Base-by-base conservation (phyloP, 1,140 invertebrate species). In the Patella vulgata region DNA sequence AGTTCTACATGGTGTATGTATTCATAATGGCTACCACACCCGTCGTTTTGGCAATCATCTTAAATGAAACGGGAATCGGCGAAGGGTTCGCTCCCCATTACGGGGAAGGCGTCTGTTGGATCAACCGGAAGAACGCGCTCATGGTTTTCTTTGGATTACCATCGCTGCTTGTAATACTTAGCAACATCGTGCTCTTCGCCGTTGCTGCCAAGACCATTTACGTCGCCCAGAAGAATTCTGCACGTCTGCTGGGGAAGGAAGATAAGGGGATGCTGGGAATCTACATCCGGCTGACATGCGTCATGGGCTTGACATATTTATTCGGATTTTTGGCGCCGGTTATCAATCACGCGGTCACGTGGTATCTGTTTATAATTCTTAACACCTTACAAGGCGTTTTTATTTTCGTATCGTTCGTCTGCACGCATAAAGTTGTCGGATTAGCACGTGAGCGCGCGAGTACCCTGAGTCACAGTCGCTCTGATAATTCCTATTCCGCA, bases 241-340 rank as follows among this genome's bases (percentile, higher is more conserved):
- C 64, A 5, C 55, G 46, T 14, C 59, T 52, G 3, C 43, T 60
- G 12, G 62, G 52, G 21, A 65, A 60, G 21, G 54, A 63, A 12
- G 48, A 62, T 28, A 44, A 53, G 5, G 30, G 52, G 62, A 69
- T 33, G 68, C 84, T 75, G 74, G 77, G 64, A 25, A 81, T 89
- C 28, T 89, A 88, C 74, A 69, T 87, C 17, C 80, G 87, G 25
- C 73, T 89, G 48, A 73, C 79, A 2, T 40, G 74, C 0, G 71
- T 82, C 21, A 74, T 82, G 68, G 82, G 80, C 8, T 60, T 83
- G 19, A 81, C 81, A 8, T 83, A 81, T 82, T 62, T 75, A 1
- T 66, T 79, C 30, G 81, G 74, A 8, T 81, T 83, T 39, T 36
- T 77, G 1, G 72, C 75, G 3, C 68, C 69, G 2, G 36, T 71